Evolutionary conservation across 2,797 vertebrate species (phyloP).

Genomic region (Allobates femoralis): DNA sequence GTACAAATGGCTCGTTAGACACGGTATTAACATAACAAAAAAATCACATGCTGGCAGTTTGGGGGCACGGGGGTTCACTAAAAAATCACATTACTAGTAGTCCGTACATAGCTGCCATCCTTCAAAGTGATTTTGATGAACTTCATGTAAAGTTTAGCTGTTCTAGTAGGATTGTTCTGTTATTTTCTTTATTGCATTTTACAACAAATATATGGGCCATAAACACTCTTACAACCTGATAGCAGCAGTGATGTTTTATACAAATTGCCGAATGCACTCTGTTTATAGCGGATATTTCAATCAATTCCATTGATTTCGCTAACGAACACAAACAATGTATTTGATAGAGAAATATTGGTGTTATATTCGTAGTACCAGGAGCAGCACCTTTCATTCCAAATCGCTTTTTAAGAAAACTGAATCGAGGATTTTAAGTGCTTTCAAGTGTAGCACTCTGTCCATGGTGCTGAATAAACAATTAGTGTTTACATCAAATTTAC

Average conservation of each 20-base stretch:
- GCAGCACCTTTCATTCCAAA: neutral
- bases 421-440: neutral
- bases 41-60: too few species aligned
- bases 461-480: conserved; percentile 37
- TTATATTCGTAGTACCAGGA: neutral
- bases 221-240: neutral
- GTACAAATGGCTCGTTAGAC: too few species aligned
- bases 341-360: neutral
- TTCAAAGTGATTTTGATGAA: too few species aligned
- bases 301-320: neutral
- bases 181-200: too few species aligned
- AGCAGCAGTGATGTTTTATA: neutral
- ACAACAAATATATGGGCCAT: too few species aligned
- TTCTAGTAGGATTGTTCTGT: too few species aligned
- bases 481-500: neutral
- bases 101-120: too few species aligned
- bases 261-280: neutral
- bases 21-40: too few species aligned
- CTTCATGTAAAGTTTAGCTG: too few species aligned
- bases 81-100: too few species aligned
- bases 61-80: too few species aligned
- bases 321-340: neutral
- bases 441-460: conserved; percentile 9
- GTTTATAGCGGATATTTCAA: neutral
- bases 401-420: neutral